These are phyloP conservation scores for Adelphocoris suturalis DNA, from an alignment of 2,888 invertebrate genomes.

Conservation along the genomic window DNA sequence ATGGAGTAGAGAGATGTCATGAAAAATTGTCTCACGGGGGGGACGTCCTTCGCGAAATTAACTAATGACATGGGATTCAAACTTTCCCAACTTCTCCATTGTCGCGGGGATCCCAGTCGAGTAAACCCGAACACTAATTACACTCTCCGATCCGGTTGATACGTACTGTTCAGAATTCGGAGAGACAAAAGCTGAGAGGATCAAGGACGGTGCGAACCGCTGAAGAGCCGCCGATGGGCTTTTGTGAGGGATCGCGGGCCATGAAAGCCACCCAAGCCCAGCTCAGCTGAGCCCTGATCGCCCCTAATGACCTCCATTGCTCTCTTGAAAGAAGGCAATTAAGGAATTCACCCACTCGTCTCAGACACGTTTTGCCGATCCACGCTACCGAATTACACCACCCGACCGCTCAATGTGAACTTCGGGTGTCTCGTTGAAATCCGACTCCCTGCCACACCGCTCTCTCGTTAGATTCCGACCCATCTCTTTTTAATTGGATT, in stretches of 20 bases:
- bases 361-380: slow-evolving; percentile 15
- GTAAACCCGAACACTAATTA: not conserved
- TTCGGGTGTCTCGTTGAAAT: not conserved
- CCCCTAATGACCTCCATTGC: slow-evolving; percentile 16
- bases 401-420: not conserved
- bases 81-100: slow-evolving; percentile 21
- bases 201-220: slow-evolving; percentile 11
- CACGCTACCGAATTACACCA: not conserved
- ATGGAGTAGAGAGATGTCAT: not conserved
- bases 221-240: not conserved
- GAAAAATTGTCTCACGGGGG: not conserved
- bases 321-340: slow-evolving; percentile 29
- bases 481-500: no score
- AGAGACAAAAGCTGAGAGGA: slow-evolving; percentile 31
- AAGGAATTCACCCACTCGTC: slow-evolving; percentile 27
- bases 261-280: not conserved
- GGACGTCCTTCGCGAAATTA: not conserved
- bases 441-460: no score
- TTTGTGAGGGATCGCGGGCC: not conserved
- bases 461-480: no score
- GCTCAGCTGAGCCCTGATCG: not conserved
- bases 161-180: slow-evolving; percentile 21
- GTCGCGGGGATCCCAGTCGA: not conserved
- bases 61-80: slow-evolving; percentile 31
- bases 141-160: slow-evolving; percentile 3